A percentile compares a stretch with the other conserved stretches of the same genome.
Evolutionary conservation across 2,113 vertebrate species (phyloP).

Genomic region (Protobothrops flavoviridis): DNA sequence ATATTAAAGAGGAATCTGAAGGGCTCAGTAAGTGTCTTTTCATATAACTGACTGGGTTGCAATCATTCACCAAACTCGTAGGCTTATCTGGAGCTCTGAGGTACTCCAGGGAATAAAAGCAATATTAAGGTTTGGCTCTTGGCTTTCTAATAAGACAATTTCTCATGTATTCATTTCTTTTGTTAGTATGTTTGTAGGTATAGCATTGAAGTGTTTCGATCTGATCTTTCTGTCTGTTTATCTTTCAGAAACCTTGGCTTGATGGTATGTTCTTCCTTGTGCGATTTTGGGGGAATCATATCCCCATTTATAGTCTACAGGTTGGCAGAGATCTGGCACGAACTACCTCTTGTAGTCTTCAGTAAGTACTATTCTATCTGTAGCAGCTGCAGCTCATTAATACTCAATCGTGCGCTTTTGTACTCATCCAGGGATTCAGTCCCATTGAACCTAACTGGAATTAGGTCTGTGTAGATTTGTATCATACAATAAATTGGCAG

Average conservation of each 20-base stretch:
- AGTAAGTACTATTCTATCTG: conserved; percentile 65
- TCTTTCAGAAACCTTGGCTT: conserved; percentile 82
- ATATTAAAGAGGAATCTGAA: too few species aligned
- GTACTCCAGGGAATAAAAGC: not conserved
- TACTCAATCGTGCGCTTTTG: not conserved
- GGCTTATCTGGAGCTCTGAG: not conserved
- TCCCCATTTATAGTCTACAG: conserved; percentile 88
- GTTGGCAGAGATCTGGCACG: conserved; percentile 80
- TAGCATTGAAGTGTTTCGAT: not conserved
- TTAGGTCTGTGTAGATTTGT: not conserved
- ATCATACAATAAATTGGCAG: not conserved
- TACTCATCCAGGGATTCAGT: not conserved
- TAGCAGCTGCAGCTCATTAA: rapidly evolving
- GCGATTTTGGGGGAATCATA: conserved; percentile 84
- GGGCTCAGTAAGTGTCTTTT: not conserved
- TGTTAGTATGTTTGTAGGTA: not conserved
- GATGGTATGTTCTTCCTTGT: conserved; percentile 85
- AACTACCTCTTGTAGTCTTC: conserved; percentile 87
- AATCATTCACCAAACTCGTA: not conserved
- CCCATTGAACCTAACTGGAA: not conserved
- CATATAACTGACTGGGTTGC: not conserved
- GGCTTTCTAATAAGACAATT: not conserved
- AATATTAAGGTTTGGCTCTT: not conserved
- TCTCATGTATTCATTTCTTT: not conserved
- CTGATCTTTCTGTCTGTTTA: not conserved